Conservation (phyloP, 2,797 vertebrate genomes). For the Melanotaenia maccullochi region DNA sequence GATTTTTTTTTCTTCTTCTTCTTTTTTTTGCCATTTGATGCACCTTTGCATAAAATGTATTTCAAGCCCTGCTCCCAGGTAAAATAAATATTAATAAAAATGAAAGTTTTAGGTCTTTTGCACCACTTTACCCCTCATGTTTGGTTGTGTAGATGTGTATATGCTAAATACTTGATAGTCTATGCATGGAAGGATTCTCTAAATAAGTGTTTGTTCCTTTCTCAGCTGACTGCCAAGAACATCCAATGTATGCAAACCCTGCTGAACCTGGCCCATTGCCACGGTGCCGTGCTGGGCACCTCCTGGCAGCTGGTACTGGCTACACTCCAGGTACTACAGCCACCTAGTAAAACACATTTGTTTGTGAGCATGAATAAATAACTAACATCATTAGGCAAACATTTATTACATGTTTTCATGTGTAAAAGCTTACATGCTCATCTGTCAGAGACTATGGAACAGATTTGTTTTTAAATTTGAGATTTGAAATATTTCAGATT, state of each 20-base stretch:
- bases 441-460: background rate
- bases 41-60: too few relatives aligned
- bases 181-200: background rate
- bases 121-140: background rate
- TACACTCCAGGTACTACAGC: conserved; percentile 91
- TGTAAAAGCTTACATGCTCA: too few relatives aligned
- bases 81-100: background rate
- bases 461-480: too few relatives aligned
- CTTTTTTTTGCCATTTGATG: too few relatives aligned
- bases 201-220: conserved; percentile 17
- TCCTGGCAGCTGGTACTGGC: conserved; percentile 98
- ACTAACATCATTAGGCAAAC: background rate
- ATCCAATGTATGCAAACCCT: conserved; percentile 99
- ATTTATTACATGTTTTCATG: background rate
- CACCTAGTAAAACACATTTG: conserved; percentile 16
- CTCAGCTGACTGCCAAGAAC: conserved; percentile 96
- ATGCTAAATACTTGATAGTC: background rate
- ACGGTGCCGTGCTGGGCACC: conserved; percentile 94
- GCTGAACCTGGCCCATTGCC: conserved; percentile 96
- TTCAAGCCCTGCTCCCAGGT: too few relatives aligned
- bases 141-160: background rate
- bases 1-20: too few relatives aligned
- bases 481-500: too few relatives aligned
- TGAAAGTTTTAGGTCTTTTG: background rate
- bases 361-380: background rate